These are phyloP conservation scores for Drosophila nr. perissopoda DNA, from an alignment of 2,888 invertebrate genomes.

Conservation along the genomic window DNA sequence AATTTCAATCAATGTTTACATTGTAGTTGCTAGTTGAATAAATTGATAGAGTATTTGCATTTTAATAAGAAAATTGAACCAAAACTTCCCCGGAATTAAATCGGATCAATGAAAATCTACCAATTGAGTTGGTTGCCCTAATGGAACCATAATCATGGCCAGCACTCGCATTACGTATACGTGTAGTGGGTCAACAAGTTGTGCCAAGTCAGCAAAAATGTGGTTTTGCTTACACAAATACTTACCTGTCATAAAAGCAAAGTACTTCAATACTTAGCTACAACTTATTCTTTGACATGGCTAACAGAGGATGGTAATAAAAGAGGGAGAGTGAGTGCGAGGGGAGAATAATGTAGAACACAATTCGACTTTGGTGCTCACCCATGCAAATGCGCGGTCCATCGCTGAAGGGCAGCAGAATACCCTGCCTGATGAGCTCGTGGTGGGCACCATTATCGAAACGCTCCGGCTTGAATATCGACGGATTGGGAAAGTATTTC, in stretches of 20 bases:
- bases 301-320: neutral
- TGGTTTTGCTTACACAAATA: slow-evolving; percentile 61
- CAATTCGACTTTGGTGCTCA: slow-evolving; percentile 17
- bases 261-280: slow-evolving; percentile 45
- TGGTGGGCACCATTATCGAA: slow-evolving; percentile 74
- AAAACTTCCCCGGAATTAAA: neutral
- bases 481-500: slow-evolving; percentile 71
- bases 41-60: neutral
- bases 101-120: neutral
- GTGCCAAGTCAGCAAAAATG: slow-evolving; percentile 64
- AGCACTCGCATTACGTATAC: slow-evolving; percentile 52
- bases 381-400: slow-evolving; percentile 83
- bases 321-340: neutral
- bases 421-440: slow-evolving; percentile 66
- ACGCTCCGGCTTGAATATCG: slow-evolving; percentile 76
- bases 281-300: slow-evolving; percentile 31
- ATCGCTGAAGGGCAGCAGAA: slow-evolving; percentile 82
- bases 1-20: neutral
- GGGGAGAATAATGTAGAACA: neutral
- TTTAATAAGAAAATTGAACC: neutral
- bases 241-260: slow-evolving; percentile 72
- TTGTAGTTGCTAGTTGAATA: neutral
- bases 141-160: slow-evolving; percentile 19
- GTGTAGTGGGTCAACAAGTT: slow-evolving; percentile 57
- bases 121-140: slow-evolving; percentile 25